A percentile compares a stretch with the other conserved stretches of the same genome.
Conservation (phyloP, 2,888 invertebrate genomes). For the Caenorhabditis macrosperma region DNA sequence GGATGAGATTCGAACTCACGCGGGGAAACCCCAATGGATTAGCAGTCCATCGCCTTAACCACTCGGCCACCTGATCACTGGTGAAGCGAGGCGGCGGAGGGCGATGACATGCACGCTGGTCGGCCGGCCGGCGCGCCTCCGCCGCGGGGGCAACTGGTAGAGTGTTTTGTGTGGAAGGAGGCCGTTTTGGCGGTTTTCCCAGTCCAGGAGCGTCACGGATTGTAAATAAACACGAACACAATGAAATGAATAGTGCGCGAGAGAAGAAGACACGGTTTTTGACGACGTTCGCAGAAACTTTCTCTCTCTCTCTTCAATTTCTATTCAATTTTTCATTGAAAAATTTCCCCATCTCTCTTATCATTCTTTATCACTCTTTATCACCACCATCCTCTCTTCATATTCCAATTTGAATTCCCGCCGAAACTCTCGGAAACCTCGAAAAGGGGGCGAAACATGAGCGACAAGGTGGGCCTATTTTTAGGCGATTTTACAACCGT, state of each 20-base stretch:
- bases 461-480: background rate
- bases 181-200: background rate
- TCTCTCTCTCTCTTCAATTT: too few species aligned
- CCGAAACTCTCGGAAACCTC: too few species aligned
- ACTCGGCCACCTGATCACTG: conserved; percentile 79
- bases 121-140: background rate
- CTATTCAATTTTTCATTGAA: too few species aligned
- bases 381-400: too few species aligned
- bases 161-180: background rate
- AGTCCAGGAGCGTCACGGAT: background rate
- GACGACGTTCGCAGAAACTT: too few species aligned
- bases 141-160: background rate
- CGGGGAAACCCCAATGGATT: conserved; percentile 80
- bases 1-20: conserved; percentile 80
- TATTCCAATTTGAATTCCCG: too few species aligned
- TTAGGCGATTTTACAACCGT: too few species aligned
- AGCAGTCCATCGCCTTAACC: conserved; percentile 81
- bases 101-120: background rate
- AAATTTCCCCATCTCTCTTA: too few species aligned
- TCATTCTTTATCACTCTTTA: too few species aligned
- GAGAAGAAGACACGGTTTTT: too few species aligned
- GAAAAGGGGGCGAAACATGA: background rate
- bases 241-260: too few species aligned
- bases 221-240: background rate
- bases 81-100: background rate